Evolutionary conservation across 1,140 invertebrate species (phyloP).

Genomic region (Ooceraea biroi): DNA sequence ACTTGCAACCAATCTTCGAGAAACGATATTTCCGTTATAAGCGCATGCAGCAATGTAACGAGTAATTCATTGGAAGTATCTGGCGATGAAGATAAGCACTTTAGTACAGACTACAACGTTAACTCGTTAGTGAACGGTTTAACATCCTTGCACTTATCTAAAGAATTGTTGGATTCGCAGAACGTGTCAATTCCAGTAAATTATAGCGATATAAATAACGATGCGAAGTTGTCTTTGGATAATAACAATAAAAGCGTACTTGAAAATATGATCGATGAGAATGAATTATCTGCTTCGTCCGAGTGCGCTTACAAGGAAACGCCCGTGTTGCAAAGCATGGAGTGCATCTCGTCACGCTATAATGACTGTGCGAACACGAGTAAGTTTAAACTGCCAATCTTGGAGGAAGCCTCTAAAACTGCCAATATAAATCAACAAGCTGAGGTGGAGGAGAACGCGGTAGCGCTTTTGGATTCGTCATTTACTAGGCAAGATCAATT

Average conservation of each 20-base stretch:
- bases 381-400: constrained; percentile 82
- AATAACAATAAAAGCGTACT: constrained; percentile 64
- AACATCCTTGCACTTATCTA: constrained; percentile 2
- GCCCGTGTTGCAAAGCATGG: constrained; percentile 30
- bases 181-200: constrained; percentile 9
- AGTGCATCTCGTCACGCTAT: constrained; percentile 41
- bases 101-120: neutral
- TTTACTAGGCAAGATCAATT: constrained; percentile 69
- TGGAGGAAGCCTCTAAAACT: constrained; percentile 80
- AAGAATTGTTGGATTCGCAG: constrained; percentile 34
- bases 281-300: constrained; percentile 27
- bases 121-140: neutral
- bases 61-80: constrained; percentile 36
- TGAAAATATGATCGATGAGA: constrained; percentile 50
- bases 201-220: constrained; percentile 31
- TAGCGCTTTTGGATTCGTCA: constrained; percentile 75
- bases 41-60: neutral
- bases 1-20: neutral
- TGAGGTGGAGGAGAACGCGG: constrained; percentile 79
- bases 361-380: constrained; percentile 69
- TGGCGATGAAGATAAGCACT: constrained; percentile 25
- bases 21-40: neutral
- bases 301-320: constrained; percentile 47
- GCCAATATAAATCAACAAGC: constrained; percentile 76
- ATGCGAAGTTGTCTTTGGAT: constrained; percentile 39